Conservation (phyloP, 1,140 invertebrate genomes). For the Acarapis woodi region DNA sequence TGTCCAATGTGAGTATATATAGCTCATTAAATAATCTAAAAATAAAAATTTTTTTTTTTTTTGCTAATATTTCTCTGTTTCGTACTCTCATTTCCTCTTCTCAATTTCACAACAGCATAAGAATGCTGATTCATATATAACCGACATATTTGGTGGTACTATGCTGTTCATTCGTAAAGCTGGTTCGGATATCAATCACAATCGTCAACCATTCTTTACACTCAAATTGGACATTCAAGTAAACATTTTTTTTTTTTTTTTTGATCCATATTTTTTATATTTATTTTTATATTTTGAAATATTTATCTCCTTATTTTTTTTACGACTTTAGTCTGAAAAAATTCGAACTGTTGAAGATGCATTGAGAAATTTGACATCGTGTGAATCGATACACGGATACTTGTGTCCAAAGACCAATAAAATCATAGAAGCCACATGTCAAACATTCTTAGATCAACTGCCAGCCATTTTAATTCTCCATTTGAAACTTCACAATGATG, state of each 20-base stretch:
- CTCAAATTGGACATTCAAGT: conserved; percentile 79
- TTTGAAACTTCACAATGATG: conserved; percentile 42
- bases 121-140: conserved; percentile 53
- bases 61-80: conserved; percentile 4
- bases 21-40: not conserved
- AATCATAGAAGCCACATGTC: conserved; percentile 23
- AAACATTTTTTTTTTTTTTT: conserved; percentile 10
- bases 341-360: conserved; percentile 39
- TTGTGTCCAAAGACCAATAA: conserved; percentile 45
- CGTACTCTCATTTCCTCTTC: conserved; percentile 4
- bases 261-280: not conserved
- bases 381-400: conserved; percentile 52
- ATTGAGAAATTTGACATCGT: conserved; percentile 45
- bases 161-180: conserved; percentile 47
- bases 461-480: conserved; percentile 60
- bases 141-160: conserved; percentile 68
- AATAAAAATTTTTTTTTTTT: conserved; percentile 1
- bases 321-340: conserved; percentile 32
- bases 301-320: conserved; percentile 9
- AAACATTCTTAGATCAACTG: conserved; percentile 34
- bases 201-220: conserved; percentile 71
- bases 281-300: conserved; percentile 4
- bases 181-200: conserved; percentile 34
- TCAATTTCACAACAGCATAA: conserved; percentile 23
- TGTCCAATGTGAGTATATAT: conserved; percentile 25